These are phyloP conservation scores for Gymnothorax javanicus DNA, from an alignment of 2,797 vertebrate species.

Conservation along the genomic window DNA sequence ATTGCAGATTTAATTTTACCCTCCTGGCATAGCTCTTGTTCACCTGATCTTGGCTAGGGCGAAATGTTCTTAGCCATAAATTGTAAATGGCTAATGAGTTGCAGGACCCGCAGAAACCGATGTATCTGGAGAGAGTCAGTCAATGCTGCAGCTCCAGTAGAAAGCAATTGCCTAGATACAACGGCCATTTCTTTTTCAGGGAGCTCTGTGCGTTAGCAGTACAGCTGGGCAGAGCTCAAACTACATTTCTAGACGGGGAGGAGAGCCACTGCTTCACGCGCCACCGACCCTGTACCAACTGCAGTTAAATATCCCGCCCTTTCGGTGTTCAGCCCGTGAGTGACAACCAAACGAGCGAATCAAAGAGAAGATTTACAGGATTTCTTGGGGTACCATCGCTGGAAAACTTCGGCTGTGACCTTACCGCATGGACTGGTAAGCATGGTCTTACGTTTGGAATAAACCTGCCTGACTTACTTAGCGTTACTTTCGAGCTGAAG, in stretches of 20 bases:
- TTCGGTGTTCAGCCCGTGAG: slow-evolving; percentile 5
- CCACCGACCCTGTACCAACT: slow-evolving; percentile 45
- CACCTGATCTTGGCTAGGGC: too few relatives aligned
- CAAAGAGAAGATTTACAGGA: background rate
- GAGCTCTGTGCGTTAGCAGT: background rate
- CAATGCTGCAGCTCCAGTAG: background rate
- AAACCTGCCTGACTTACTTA: too few relatives aligned
- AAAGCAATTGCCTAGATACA: background rate
- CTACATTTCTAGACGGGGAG: background rate
- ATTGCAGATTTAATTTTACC: too few relatives aligned
- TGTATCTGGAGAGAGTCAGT: background rate
- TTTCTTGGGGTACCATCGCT: background rate
- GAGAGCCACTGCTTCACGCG: slow-evolving; percentile 33
- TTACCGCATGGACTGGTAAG: background rate
- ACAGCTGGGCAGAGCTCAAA: background rate
- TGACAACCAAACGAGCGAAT: slow-evolving; percentile 27
- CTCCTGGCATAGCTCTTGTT: too few relatives aligned
- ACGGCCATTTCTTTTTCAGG: background rate
- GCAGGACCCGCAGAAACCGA: background rate
- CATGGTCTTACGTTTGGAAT: background rate
- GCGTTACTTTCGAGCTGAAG: too few relatives aligned
- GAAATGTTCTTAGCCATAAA: too few relatives aligned
- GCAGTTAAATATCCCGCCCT: slow-evolving; percentile 18
- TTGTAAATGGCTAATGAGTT: background rate
- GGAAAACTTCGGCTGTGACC: background rate